These are phyloP conservation scores for Emydoidea blandingii DNA, from an alignment of 2,797 vertebrate species.

Conservation along the genomic window DNA sequence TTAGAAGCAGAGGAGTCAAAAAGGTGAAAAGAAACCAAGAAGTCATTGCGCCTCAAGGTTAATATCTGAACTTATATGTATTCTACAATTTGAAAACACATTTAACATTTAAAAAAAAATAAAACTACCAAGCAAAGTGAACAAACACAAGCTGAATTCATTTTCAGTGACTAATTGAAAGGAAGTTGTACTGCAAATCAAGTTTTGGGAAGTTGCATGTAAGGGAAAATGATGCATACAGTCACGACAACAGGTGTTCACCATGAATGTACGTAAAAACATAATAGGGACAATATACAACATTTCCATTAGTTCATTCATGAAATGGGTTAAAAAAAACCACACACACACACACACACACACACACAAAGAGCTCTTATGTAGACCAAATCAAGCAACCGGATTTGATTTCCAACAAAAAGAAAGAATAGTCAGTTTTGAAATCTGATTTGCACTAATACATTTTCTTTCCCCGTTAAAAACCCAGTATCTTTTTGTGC, in stretches of 20 bases:
- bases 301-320: not conserved
- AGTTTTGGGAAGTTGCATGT: not conserved
- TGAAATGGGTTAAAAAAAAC: not conserved
- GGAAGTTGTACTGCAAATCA: not conserved
- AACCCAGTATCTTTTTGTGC: not conserved
- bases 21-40: not conserved
- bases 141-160: not conserved
- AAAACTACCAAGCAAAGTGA: not conserved
- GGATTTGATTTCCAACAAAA: constrained; percentile 62
- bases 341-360: not conserved
- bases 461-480: not conserved
- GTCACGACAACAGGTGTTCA: not conserved
- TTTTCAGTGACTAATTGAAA: not conserved
- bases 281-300: constrained; percentile 9
- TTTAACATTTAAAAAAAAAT: not conserved
- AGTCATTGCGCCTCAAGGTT: not conserved
- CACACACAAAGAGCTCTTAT: not conserved
- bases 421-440: not conserved
- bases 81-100: not conserved
- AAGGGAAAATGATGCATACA: not conserved
- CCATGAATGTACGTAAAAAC: not conserved
- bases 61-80: not conserved
- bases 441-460: not conserved
- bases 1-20: not conserved
- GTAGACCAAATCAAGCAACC: constrained; percentile 70